Percentiles rank a stretch among this genome's conserved stretches.
phyloP scores from a whole-genome alignment of 2,888 invertebrate genomes.

The Drosophila meridiana region DNA sequence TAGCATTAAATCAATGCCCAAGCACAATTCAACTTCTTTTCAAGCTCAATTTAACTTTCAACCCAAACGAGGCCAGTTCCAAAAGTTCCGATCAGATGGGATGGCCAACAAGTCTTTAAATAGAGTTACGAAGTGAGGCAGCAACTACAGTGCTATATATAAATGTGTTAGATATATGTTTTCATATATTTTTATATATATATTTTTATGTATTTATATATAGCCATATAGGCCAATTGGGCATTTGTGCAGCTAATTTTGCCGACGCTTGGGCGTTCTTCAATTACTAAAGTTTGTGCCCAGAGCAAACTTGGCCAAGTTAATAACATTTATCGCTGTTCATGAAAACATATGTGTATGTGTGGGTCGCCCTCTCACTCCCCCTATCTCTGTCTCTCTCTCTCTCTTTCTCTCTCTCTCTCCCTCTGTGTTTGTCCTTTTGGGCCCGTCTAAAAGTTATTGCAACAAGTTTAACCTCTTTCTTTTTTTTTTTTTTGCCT shows the following conservation, averaged over 20 bases:
- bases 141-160: not conserved
- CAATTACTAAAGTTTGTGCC: conserved; percentile 72
- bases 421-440: conserved; percentile 29
- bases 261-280: conserved; percentile 56
- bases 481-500: not conserved
- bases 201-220: not conserved
- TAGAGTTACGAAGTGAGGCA: not conserved
- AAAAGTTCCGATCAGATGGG: not conserved
- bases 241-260: conserved; percentile 57
- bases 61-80: not conserved
- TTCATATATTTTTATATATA: not conserved
- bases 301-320: conserved; percentile 61
- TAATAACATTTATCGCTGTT: conserved; percentile 73
- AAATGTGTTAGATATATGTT: not conserved
- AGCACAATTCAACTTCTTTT: not conserved
- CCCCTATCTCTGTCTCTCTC: not conserved
- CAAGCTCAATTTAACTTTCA: conserved; percentile 22
- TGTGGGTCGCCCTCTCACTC: not conserved
- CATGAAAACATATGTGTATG: conserved; percentile 58
- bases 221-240: conserved; percentile 45
- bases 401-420: not conserved
- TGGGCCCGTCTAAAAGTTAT: conserved; percentile 58
- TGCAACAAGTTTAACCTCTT: conserved; percentile 76
- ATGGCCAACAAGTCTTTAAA: not conserved
- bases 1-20: conserved; percentile 16